Conservation (phyloP, 2,888 invertebrate species). For the Drosophila prolongata region DNA sequence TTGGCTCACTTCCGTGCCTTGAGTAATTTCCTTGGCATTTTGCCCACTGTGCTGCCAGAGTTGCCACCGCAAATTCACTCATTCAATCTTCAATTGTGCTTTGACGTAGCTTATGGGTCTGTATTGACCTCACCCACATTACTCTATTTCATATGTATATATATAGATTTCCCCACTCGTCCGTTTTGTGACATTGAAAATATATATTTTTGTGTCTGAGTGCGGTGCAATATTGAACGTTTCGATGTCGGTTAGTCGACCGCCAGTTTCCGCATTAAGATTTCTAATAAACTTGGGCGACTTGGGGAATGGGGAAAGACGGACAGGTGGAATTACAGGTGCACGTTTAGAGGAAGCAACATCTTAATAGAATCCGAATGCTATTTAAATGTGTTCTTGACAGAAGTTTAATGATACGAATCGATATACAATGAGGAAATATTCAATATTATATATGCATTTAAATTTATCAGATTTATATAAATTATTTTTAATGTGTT, state of each 20-base stretch:
- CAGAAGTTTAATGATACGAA: neutral
- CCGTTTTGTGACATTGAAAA: slow-evolving; percentile 59
- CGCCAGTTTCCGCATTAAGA: slow-evolving; percentile 56
- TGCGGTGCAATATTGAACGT: slow-evolving; percentile 22
- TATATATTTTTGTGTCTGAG: slow-evolving; percentile 49
- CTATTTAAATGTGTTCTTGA: slow-evolving; percentile 6
- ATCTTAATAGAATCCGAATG: neutral
- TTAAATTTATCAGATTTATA: neutral
- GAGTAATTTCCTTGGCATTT: slow-evolving; percentile 51
- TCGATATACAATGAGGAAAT: slow-evolving; percentile 5
- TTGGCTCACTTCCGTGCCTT: slow-evolving; percentile 70
- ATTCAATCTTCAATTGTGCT: slow-evolving; percentile 30
- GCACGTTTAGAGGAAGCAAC: slow-evolving; percentile 20
- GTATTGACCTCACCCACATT: slow-evolving; percentile 73
- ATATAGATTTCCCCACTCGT: slow-evolving; percentile 29
- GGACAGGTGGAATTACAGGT: slow-evolving; percentile 35
- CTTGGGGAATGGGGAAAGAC: neutral
- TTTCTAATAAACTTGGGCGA: slow-evolving; percentile 33
- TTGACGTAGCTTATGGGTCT: slow-evolving; percentile 32
- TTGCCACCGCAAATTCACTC: slow-evolving; percentile 18
- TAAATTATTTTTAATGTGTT: neutral
- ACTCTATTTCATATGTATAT: slow-evolving; percentile 38
- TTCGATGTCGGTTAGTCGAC: slow-evolving; percentile 48
- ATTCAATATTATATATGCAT: neutral
- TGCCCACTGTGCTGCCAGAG: slow-evolving; percentile 76